Evolutionary conservation across 1,140 invertebrate genomes (phyloP).

Genomic region (Calosoma granatense): DNA sequence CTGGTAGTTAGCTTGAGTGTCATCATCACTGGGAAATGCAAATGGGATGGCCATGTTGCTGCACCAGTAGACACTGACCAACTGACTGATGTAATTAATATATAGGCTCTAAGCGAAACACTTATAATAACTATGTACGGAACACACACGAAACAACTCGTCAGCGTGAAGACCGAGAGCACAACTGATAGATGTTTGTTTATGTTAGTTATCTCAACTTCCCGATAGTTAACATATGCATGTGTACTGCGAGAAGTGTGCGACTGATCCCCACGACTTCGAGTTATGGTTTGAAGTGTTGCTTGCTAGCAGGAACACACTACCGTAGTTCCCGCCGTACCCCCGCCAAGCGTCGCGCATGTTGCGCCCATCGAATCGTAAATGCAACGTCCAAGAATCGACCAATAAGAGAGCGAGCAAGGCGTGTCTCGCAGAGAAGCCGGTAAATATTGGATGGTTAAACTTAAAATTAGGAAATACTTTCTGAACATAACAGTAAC

Average conservation of each 20-base stretch:
- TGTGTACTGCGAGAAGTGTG: too few species aligned
- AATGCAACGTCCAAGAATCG: background rate
- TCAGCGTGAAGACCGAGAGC: background rate
- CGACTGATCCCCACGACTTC: background rate
- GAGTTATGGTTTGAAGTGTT: background rate
- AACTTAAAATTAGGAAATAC: background rate
- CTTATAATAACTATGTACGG: background rate
- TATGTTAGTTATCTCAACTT: too few species aligned
- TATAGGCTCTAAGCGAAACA: slow-evolving; percentile 9
- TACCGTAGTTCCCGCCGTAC: background rate
- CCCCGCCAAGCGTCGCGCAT: background rate
- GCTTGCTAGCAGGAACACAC: background rate
- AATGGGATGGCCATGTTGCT: slow-evolving; percentile 35
- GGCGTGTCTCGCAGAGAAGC: background rate
- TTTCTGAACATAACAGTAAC: too few species aligned
- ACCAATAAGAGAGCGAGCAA: background rate
- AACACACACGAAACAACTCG: background rate
- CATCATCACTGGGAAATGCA: slow-evolving; percentile 31
- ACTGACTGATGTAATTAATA: slow-evolving; percentile 4
- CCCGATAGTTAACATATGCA: too few species aligned
- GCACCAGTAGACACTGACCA: slow-evolving; percentile 12
- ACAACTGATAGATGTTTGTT: background rate
- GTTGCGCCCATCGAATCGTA: background rate
- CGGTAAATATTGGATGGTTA: background rate
- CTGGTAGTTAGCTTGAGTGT: slow-evolving; percentile 21